Conservation (phyloP, 2,113 vertebrate genomes). For the Poeciliopsis turrubarensis region DNA sequence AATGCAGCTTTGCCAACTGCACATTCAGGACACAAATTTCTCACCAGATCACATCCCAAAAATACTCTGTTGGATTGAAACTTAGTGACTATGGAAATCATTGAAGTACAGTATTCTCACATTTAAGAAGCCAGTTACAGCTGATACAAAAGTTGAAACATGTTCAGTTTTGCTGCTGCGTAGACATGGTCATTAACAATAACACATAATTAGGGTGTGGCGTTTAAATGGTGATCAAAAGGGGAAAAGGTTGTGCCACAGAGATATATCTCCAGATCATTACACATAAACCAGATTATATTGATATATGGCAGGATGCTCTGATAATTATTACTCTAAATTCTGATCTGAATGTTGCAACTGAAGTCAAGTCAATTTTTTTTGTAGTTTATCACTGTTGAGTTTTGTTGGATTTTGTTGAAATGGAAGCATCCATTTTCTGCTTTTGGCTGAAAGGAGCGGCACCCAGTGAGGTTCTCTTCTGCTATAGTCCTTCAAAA, state of each 20-base stretch:
- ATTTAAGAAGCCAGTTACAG: not conserved
- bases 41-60: not conserved
- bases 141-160: not conserved
- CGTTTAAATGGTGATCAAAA: not conserved
- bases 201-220: not conserved
- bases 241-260: not conserved
- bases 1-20: too few relatives aligned
- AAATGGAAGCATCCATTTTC: not conserved
- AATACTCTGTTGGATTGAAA: not conserved
- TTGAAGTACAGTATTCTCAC: not conserved
- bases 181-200: not conserved
- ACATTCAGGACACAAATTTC: not conserved
- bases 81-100: not conserved
- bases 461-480: not conserved
- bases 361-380: not conserved
- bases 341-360: not conserved
- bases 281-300: not conserved
- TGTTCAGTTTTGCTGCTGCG: not conserved
- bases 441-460: not conserved
- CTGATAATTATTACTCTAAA: not conserved
- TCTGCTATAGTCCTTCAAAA: not conserved
- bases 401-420: not conserved
- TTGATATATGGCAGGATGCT: not conserved
- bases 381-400: not conserved
- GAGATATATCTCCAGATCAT: not conserved